phyloP scores from a whole-genome alignment of 2,113 vertebrate species.

The Melanostigma gelatinosum region DNA sequence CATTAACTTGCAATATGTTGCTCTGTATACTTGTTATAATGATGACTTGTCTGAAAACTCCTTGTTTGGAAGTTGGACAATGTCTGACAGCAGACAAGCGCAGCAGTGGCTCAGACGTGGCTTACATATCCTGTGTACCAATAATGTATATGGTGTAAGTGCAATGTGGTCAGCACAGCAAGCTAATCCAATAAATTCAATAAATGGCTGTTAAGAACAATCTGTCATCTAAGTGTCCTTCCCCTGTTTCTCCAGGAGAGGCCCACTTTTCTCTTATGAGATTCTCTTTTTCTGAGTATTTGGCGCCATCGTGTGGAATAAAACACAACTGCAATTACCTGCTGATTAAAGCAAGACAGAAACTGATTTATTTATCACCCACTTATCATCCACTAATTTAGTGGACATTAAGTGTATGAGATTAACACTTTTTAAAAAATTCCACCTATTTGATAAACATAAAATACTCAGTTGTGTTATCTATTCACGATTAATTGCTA shows the following conservation, averaged over 20 bases:
- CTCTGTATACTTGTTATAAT: slow-evolving; percentile 64
- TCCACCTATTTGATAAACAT: neutral
- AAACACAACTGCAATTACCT: neutral
- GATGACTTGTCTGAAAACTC: slow-evolving; percentile 76
- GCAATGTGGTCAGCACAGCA: neutral
- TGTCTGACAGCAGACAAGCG: slow-evolving; percentile 67
- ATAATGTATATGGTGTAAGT: neutral
- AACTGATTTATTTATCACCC: neutral
- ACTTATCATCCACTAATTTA: neutral
- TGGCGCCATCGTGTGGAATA: slow-evolving; percentile 54
- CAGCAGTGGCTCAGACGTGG: slow-evolving; percentile 9
- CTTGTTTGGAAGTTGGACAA: slow-evolving; percentile 52
- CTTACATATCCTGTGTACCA: neutral
- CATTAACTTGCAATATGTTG: neutral
- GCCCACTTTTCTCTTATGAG: neutral
- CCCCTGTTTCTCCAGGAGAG: neutral
- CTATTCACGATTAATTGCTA: neutral
- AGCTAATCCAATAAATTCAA: neutral
- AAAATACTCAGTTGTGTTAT: neutral
- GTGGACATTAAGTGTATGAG: neutral
- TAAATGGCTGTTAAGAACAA: neutral
- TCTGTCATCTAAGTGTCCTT: neutral
- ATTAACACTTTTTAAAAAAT: neutral
- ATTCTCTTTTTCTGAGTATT: neutral
- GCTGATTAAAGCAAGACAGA: neutral